Evolutionary conservation across 2,797 vertebrate genomes (phyloP), one percentile per base, ranked within the genome.

Genomic region (Muscicapa striata): DNA sequence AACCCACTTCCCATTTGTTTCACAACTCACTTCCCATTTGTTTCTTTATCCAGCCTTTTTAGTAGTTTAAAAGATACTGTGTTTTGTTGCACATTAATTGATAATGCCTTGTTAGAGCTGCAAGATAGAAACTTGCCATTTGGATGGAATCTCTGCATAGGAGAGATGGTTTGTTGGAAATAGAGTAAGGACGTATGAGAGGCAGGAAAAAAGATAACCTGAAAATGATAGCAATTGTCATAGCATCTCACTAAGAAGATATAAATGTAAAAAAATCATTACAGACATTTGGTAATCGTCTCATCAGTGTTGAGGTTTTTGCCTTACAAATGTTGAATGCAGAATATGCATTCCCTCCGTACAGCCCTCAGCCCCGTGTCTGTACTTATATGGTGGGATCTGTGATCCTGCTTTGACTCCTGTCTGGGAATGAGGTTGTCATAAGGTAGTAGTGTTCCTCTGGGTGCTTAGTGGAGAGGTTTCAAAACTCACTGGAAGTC

Each of bases 381-480:
- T 48, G 1, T 29, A 10, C 6, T 8, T 1, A 2, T 22, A 0
- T 3, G 2, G 16, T 6, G 15, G 30, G 27, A 38, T 68, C 55
- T 72, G 51, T 15, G 38, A 8, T 5, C 8, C 51, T 38, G 76
- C 36, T 48, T 6, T 29, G 36, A 2, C 5, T 59, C 46, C 34
- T 79, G 13, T 30, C 72, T 49, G 45, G 48, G 21, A n/a, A 13
- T 15, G 20, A 61, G 66, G 54, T 29, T 48, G 11, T 41, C 36
- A 0, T 12, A 5, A 54, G 30, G 54, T 9, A 20, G 4, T 52
- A 36, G n/a, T 1, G 6, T 52, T 64, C 58, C 49, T 48, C 73
- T 12, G 36, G 48, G 10, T 20, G 76, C 63, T 84, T 10, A 68
- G 34, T 32, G 15, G n/a, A 57, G 38, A 21, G 55, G 52, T 82